phyloP scores from a whole-genome alignment of 1,140 invertebrate genomes.

The Eurosta solidaginis region DNA sequence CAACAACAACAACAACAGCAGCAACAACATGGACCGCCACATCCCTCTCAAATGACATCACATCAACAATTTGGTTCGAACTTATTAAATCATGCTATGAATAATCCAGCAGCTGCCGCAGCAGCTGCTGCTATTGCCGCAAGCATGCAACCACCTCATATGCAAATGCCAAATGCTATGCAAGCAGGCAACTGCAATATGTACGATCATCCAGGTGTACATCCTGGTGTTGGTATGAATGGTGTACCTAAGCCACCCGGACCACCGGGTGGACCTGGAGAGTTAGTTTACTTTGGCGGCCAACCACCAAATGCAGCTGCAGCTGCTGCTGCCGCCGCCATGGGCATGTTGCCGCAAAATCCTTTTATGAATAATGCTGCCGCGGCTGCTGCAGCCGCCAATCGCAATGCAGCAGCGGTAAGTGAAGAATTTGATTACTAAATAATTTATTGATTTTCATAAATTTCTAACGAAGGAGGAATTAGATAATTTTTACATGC shows the following conservation, averaged over 20 bases:
- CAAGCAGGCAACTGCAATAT: constrained; percentile 42
- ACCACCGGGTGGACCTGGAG: constrained; percentile 45
- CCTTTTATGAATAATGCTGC: constrained; percentile 56
- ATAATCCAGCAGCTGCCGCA: constrained; percentile 46
- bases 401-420: constrained; percentile 56
- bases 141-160: constrained; percentile 47
- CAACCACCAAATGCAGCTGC: constrained; percentile 50
- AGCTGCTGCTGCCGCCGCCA: constrained; percentile 39
- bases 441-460: no score
- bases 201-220: constrained; percentile 56
- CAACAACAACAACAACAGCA: constrained; percentile 49
- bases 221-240: constrained; percentile 52
- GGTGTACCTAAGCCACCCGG: constrained; percentile 44
- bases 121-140: constrained; percentile 41
- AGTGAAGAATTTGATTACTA: no score
- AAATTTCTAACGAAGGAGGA: no score
- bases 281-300: constrained; percentile 54
- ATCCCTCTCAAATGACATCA: constrained; percentile 42
- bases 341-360: constrained; percentile 54
- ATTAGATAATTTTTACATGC: no score
- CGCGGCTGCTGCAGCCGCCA: constrained; percentile 48
- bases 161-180: constrained; percentile 45
- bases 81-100: constrained; percentile 52
- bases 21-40: constrained; percentile 40
- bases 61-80: constrained; percentile 54